Conservation (phyloP, 2,797 vertebrate genomes). For the Etheostoma nigrum region DNA sequence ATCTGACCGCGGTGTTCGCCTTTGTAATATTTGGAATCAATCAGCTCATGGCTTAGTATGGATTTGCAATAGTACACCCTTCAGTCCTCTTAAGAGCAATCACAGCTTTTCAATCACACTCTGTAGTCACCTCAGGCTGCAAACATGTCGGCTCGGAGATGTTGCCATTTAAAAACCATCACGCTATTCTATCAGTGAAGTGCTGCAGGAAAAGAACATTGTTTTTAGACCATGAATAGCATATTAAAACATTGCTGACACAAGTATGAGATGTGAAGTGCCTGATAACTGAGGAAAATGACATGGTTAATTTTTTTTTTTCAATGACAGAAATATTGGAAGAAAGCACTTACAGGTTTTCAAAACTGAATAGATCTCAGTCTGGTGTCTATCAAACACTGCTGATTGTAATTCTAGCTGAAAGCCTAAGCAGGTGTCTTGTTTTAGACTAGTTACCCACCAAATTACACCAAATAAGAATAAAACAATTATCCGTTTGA, state of each 20-base stretch:
- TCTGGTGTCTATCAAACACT: too few species aligned
- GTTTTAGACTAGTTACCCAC: too few species aligned
- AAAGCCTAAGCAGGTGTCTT: too few species aligned
- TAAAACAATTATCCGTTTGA: too few species aligned
- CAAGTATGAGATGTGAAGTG: constrained; percentile 47
- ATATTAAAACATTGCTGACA: constrained; percentile 54
- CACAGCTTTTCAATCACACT: constrained; percentile 69
- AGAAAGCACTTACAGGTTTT: background rate
- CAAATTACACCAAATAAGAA: too few species aligned
- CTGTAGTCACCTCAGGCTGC: constrained; percentile 62
- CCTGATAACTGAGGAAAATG: constrained; percentile 43
- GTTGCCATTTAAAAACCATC: constrained; percentile 76
- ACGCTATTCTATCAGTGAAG: constrained; percentile 51
- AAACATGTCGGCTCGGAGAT: constrained; percentile 60
- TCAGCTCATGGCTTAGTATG: constrained; percentile 75
- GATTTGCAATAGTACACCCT: constrained; percentile 78
- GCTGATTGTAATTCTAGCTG: too few species aligned
- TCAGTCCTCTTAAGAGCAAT: constrained; percentile 76
- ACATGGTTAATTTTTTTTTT: constrained; percentile 18
- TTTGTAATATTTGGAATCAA: constrained; percentile 79
- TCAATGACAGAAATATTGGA: constrained; percentile 14
- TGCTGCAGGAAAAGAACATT: constrained; percentile 54
- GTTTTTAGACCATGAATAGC: constrained; percentile 46
- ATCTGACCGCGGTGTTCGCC: constrained; percentile 63
- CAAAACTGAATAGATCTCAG: too few species aligned